Conservation (phyloP, 2,888 invertebrate species). For the Catocala nupta region DNA sequence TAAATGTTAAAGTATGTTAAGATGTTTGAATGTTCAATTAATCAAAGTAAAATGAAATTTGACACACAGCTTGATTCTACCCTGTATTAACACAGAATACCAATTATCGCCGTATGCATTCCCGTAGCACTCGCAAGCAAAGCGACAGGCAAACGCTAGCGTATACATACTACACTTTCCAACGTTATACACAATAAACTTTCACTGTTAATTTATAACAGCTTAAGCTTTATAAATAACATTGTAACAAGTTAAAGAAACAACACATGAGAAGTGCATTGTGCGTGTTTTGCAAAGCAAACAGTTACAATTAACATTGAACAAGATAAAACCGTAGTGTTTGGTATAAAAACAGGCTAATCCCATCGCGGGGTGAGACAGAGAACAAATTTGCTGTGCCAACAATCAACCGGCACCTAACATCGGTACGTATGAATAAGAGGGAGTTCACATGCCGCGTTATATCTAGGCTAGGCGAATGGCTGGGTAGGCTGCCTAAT, state of each 20-base stretch:
- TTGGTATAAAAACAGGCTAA: conserved; percentile 83
- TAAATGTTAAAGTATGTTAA: no score
- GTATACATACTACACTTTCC: not conserved
- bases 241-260: conserved; percentile 10
- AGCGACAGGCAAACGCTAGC: no score
- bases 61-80: no score
- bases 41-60: no score
- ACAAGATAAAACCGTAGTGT: conserved; percentile 79
- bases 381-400: conserved; percentile 84
- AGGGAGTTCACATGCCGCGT: conserved; percentile 47
- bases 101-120: no score
- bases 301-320: conserved; percentile 72
- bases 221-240: conserved; percentile 11
- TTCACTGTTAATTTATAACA: conserved; percentile 5
- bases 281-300: conserved; percentile 65
- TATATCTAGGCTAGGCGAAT: not conserved
- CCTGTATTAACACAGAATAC: no score
- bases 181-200: not conserved
- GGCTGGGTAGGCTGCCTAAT: not conserved
- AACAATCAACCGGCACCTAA: conserved; percentile 81
- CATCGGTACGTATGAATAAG: conserved; percentile 72
- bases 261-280: conserved; percentile 30
- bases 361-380: conserved; percentile 76
- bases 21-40: no score
- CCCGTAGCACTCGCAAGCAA: no score